A percentile compares a stretch with the other conserved stretches of the same genome.
phyloP scores from a whole-genome alignment of 2,888 invertebrate genomes.

The Noctuana brunneofusca region DNA sequence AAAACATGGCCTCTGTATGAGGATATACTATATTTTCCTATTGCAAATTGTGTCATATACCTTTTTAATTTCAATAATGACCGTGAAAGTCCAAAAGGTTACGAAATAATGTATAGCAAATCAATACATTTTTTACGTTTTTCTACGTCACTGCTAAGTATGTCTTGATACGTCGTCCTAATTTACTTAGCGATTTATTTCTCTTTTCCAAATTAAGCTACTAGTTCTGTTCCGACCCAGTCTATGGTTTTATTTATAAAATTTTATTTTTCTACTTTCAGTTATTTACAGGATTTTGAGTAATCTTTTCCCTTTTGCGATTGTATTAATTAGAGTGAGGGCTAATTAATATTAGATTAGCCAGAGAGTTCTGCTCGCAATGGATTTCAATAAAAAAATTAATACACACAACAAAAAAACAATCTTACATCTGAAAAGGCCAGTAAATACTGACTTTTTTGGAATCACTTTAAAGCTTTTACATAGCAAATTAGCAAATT shows the following conservation, averaged over 20 bases:
- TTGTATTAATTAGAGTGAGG: constrained; percentile 48
- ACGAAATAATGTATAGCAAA: too few relatives aligned
- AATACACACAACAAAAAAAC: too few relatives aligned
- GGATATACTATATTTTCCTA: too few relatives aligned
- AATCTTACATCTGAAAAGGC: too few relatives aligned
- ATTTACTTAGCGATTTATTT: constrained; percentile 27
- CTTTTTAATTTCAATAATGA: too few relatives aligned
- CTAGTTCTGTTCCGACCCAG: constrained; percentile 49
- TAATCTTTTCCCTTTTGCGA: constrained; percentile 44
- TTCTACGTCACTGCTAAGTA: too few relatives aligned
- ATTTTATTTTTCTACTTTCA: constrained; percentile 48
- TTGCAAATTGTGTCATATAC: too few relatives aligned
- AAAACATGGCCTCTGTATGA: too few relatives aligned
- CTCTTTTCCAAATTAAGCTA: constrained; percentile 41
- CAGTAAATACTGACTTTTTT: too few relatives aligned
- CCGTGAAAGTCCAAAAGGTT: too few relatives aligned
- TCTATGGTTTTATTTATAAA: constrained; percentile 53
- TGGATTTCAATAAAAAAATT: background rate
- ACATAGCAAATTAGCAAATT: background rate
- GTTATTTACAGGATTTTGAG: constrained; percentile 73
- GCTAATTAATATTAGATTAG: constrained; percentile 4
- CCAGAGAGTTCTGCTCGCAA: background rate
- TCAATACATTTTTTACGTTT: too few relatives aligned
- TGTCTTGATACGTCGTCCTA: constrained; percentile 22
- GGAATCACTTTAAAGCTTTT: too few relatives aligned